Conservation (phyloP, 1,140 invertebrate species). For the Manduca sexta region DNA sequence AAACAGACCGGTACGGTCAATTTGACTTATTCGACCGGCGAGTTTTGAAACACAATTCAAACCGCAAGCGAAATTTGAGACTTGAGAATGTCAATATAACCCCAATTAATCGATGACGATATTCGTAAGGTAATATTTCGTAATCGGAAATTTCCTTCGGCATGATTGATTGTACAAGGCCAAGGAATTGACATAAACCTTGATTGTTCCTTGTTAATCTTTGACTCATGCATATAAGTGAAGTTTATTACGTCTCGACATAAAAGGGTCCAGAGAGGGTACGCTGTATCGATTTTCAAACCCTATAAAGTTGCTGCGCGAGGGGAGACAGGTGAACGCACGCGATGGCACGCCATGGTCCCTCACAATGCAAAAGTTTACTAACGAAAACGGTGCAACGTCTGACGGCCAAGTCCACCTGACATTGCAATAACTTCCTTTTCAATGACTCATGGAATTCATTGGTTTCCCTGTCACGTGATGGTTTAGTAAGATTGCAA, state of each 20-base stretch:
- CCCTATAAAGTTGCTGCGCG: slow-evolving; percentile 46
- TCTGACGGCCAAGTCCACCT: slow-evolving; percentile 20
- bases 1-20: no score
- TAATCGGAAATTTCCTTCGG: no score
- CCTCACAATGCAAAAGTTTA: slow-evolving; percentile 36
- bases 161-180: no score
- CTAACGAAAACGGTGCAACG: slow-evolving; percentile 49
- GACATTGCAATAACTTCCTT: slow-evolving; percentile 13
- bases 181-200: no score
- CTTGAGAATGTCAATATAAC: slow-evolving; percentile 10
- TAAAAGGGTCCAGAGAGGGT: no score
- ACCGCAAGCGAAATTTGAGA: slow-evolving; percentile 11
- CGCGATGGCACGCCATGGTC: slow-evolving; percentile 40
- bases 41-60: not conserved
- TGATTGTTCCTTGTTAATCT: no score
- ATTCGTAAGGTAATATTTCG: no score
- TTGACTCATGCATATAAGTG: no score
- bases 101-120: slow-evolving; percentile 1
- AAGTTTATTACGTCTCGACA: no score
- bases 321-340: slow-evolving; percentile 59
- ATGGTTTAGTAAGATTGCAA: not conserved
- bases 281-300: slow-evolving; percentile 26
- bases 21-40: no score
- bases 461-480: slow-evolving; percentile 1
- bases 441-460: slow-evolving; percentile 16